Percentiles rank a stretch among this genome's conserved stretches.
phyloP scores from a whole-genome alignment of 1,140 invertebrate species.

The Anastrepha obliqua region DNA sequence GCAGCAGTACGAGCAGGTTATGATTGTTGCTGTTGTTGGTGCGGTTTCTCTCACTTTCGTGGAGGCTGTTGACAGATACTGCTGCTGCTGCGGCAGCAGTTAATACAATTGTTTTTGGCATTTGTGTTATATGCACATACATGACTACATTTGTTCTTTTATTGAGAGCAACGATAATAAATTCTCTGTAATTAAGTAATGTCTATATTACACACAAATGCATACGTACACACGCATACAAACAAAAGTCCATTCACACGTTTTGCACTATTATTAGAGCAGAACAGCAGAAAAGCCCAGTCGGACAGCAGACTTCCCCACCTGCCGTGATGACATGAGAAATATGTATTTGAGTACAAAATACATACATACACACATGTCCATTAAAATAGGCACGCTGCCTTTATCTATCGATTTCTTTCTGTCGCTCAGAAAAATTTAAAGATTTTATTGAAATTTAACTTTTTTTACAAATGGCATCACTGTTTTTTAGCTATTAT shows the following conservation, averaged over 20 bases:
- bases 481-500: no score
- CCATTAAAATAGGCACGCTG: no score
- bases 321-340: background rate
- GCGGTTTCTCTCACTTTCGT: background rate
- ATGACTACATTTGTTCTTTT: background rate
- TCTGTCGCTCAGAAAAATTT: no score
- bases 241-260: background rate
- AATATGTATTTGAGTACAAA: background rate
- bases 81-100: no score
- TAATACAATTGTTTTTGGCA: no score
- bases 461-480: no score
- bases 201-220: background rate
- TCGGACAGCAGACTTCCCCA: background rate
- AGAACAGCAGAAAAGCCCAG: conserved; percentile 6
- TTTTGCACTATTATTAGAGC: conserved; percentile 29
- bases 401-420: no score
- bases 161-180: background rate
- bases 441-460: no score
- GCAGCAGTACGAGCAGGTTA: background rate
- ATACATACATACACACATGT: no score
- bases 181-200: background rate
- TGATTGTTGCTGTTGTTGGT: background rate
- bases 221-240: background rate
- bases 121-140: no score
- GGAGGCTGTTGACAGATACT: background rate